Conservation (phyloP, 1,140 invertebrate species). For the Parasteatoda tepidariorum region DNA sequence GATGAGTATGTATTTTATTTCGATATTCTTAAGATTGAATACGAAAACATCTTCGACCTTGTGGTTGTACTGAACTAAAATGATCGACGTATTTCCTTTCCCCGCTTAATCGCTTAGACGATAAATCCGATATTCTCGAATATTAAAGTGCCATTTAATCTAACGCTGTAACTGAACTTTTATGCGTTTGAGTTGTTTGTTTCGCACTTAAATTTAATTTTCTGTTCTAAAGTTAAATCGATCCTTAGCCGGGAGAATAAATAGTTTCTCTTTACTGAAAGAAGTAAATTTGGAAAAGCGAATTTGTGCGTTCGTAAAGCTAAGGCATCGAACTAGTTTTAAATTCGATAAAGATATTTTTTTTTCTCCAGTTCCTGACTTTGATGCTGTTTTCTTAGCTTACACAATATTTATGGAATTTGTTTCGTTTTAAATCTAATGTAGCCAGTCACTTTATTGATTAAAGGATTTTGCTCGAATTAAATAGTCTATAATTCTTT, state of each 20-base stretch:
- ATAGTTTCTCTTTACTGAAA: constrained; percentile 7
- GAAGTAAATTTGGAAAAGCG: constrained; percentile 34
- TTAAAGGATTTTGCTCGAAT: background rate
- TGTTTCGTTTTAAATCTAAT: background rate
- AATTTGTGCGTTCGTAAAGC: background rate
- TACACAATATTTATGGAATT: background rate
- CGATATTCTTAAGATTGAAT: constrained; percentile 29
- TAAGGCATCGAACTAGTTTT: no score
- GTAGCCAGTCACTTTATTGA: background rate
- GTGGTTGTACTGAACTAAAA: background rate
- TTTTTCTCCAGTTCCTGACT: background rate
- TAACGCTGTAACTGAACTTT: constrained; percentile 19
- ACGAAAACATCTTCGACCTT: constrained; percentile 26
- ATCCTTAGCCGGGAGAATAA: constrained; percentile 19
- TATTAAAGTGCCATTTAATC: constrained; percentile 52
- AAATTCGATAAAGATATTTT: background rate
- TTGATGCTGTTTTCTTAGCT: background rate
- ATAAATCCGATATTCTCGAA: constrained; percentile 34
- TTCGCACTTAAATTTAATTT: constrained; percentile 43
- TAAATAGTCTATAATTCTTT: no score
- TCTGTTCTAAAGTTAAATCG: constrained; percentile 28
- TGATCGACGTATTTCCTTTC: background rate
- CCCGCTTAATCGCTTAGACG: constrained; percentile 24
- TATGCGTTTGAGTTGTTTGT: constrained; percentile 1
- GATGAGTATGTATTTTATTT: constrained; percentile 41